Evolutionary conservation across 1,140 invertebrate species (phyloP), one percentile per base, ranked within the genome.

Genomic region (Colletes latitarsis): DNA sequence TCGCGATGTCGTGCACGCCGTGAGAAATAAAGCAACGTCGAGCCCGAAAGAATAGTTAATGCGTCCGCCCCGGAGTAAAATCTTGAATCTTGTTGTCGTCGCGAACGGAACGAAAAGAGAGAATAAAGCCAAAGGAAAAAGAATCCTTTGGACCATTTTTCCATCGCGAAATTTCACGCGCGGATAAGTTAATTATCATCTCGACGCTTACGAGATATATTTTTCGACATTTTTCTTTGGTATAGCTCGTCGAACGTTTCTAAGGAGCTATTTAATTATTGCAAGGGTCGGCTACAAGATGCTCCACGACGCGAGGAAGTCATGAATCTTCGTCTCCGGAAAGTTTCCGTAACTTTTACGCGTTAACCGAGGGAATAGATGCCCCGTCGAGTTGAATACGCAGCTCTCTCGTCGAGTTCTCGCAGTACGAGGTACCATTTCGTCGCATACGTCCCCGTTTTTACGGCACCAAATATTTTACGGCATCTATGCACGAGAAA

Each of bases 21-120:
- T n/a, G 12, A 6, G 53, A 58, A 58, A 43, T 41, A 57, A 71
- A 57, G 17, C 39, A 43, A 19, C 70, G n/a, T 30, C 39, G 57
- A 15, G 55, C 19, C 41, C 49, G 57, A 72, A 49, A n/a, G 53
- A 71, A 71, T 43, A 43, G 70, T 72, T 72, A 72, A 72, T 60
- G 55, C 41, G 57, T 15, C n/a, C 39, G 43, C 9, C n/a, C 12
- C 30, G 30, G 43, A 12, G 14, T 19, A 15, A 60, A 72, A 62
- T n/a, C 58, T 70, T 58, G 30, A 30, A 30, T 30, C 57, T 43
- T 39, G 10, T 17, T 5, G 14, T 49, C 63, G 30, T 6, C 39
- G 6, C 63, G 17, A 66, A 30, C 30, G 30, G 30, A 30, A 30
- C 0, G 30, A 30, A 30, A 30, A 30, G 2, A 30, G 43, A 46